Evolutionary conservation across 2,113 vertebrate species (phyloP), one percentile per base, ranked within the genome.

Genomic region (Neodontobutis hainanensis): DNA sequence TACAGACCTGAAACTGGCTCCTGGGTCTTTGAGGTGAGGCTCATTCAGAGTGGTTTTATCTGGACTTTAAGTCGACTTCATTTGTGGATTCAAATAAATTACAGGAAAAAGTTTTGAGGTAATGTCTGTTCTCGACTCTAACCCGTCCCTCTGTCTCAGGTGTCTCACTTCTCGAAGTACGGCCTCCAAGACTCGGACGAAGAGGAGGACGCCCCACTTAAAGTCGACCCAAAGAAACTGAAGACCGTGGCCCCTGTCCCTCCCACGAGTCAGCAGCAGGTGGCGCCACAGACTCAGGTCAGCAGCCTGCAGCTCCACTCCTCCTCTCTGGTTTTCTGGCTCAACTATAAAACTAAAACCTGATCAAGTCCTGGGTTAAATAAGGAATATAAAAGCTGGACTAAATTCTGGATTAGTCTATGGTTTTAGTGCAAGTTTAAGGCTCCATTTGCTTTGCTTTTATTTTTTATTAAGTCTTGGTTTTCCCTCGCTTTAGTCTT

Each of bases 151-250:
- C 42, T 15, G 5, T 8, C 38, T 0, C 90, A 99, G 97, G 97
- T 99, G 7, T 84, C 91, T 16, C 97, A 99, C 58, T 99, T 99
- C 58, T 99, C 97, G 35, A 99, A 99, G 68, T 99, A 99, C 0
- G 97, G 97, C 32, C 91, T 99, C 19, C 95, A 96, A 64, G 97
- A 97, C 70, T 97, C 96, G 0, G 97, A 99, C 36, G 97, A 98
- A 63, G 97, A 98, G 0, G 96, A 98, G 1, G 96, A 97, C 0
- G 89, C 94, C 1, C 91, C 86, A 0, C 84, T 86, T 0, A 95
- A 97, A 89, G 80, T 73, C 0, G 95, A 96, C 61, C 68, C 91
- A 0, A 99, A 99, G 91, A 99, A 99, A 84, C 69, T 95, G 68
- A 99, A 99, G 89, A 95, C 94, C 0, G 65, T 90, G 0, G 81